Evolutionary conservation across 2,888 invertebrate genomes (phyloP).

Genomic region (Cosmopolites sordidus): DNA sequence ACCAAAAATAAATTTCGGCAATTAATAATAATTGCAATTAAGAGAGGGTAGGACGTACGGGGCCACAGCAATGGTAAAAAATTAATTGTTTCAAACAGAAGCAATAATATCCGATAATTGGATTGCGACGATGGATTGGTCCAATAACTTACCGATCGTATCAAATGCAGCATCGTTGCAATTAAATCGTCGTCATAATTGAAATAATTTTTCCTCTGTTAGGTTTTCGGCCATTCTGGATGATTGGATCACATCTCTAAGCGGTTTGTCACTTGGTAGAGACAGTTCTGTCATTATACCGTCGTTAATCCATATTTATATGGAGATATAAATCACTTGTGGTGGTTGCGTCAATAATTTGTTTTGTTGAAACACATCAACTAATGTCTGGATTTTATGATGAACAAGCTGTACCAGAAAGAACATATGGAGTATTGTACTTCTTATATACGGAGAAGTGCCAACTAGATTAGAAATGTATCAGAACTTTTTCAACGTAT

Average conservation of each 20-base stretch:
- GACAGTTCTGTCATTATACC: too few relatives aligned
- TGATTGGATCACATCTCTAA: neutral
- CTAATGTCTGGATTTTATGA: too few relatives aligned
- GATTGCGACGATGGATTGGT: conserved; percentile 16
- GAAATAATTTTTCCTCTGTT: conserved; percentile 23
- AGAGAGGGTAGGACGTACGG: neutral
- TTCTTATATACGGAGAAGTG: too few relatives aligned
- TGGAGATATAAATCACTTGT: too few relatives aligned
- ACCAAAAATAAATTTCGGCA: neutral
- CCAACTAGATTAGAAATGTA: too few relatives aligned
- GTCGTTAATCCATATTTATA: too few relatives aligned
- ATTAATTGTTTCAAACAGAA: conserved; percentile 23
- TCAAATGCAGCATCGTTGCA: conserved; percentile 26
- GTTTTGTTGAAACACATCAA: too few relatives aligned
- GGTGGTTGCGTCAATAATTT: too few relatives aligned
- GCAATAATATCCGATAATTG: conserved; percentile 25
- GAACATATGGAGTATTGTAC: too few relatives aligned
- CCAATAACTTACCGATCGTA: conserved; percentile 22
- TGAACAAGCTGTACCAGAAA: too few relatives aligned
- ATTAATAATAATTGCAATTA: conserved; percentile 2
- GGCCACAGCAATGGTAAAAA: conserved; percentile 16
- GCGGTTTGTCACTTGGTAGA: neutral
- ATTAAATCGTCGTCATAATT: conserved; percentile 19
- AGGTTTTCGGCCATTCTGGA: neutral
- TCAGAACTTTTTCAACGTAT: too few relatives aligned